Conservation (phyloP, 2,113 vertebrate species). For the Laterallus jamaicensis region DNA sequence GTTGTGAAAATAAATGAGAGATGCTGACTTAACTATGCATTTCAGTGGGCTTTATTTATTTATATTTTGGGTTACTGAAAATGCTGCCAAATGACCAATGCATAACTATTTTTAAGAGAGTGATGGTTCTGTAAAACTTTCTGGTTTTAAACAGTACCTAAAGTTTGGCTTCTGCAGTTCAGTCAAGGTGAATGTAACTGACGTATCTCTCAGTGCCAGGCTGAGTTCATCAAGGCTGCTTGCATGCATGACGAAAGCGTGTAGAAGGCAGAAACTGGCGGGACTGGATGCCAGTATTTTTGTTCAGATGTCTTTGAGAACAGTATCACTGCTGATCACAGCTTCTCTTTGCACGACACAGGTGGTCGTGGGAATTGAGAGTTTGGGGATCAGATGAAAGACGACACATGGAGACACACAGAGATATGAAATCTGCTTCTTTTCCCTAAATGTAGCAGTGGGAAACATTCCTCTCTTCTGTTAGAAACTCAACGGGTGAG, state of each 20-base stretch:
- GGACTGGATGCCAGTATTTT: neutral
- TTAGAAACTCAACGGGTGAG: neutral
- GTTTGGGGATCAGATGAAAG: neutral
- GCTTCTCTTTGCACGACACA: neutral
- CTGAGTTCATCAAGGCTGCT: neutral
- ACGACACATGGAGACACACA: rapidly evolving
- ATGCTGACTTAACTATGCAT: neutral
- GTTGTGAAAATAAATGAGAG: slow-evolving; percentile 1
- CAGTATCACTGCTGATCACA: neutral
- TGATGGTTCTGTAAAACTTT: neutral
- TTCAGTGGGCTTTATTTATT: neutral
- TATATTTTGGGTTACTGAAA: neutral
- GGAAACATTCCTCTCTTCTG: neutral
- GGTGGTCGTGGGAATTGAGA: neutral
- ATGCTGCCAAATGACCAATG: neutral
- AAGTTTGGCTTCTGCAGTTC: neutral
- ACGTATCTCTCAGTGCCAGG: neutral
- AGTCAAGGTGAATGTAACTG: neutral
- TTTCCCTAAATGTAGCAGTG: neutral
- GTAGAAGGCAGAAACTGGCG: neutral
- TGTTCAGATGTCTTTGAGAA: neutral
- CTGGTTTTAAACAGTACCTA: neutral
- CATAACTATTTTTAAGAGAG: neutral
- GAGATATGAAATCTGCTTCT: neutral
- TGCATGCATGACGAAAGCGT: neutral